Evolutionary conservation across 2,797 vertebrate genomes (phyloP), one percentile per base, ranked within the genome.

Genomic region (Urosaurus nigricauda): DNA sequence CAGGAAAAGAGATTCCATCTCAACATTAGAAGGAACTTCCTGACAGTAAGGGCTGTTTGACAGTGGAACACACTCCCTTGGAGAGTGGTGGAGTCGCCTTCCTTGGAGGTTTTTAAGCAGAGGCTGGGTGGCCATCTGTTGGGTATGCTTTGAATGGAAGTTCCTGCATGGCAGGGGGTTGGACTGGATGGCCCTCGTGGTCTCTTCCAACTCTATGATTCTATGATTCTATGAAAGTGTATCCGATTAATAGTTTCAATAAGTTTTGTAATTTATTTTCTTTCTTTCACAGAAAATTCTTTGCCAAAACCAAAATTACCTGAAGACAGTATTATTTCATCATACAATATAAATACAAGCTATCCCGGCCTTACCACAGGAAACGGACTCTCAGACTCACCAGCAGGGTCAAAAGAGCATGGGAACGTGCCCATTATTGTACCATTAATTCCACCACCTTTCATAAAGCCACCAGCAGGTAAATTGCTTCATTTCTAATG

Each of bases 391-490:
- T 97, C 97, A 92, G 97, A 98, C 71, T 98, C 98, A 88, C 98
- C 98, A 90, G 97, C 98, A 96, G 96, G 98, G 96, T 97, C 97
- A 77, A 99, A 98, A 97, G 99, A 99, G 93, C 98, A 99, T 73
- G 98, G 99, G 96, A 98, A 96, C 95, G 97, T 99, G 95, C 98
- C 98, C 96, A 98, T 99, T 96, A 98, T 99, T 91, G 98, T 99
- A 94, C 99, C 99, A 95, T 97, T 99, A 98, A 98, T 99, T 96
- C 98, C 98, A 53, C 98, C 98, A 51, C 98, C 99, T 93, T 98
- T 99, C 96, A 98, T 99, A 97, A 99, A 99, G 96, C 98, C 98
- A 96, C 98, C 98, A 96, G 97, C 98, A 98, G 99, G 99, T 99
- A 98, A 96, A 95, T 94, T 63, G 3, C 89, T 92, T 93, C 87